Percentiles rank a stretch among this genome's conserved stretches.
These are phyloP conservation scores for Palythoa heliodiscus DNA, from an alignment of 92 coral and sea anemone genomes.

Conservation along the genomic window DNA sequence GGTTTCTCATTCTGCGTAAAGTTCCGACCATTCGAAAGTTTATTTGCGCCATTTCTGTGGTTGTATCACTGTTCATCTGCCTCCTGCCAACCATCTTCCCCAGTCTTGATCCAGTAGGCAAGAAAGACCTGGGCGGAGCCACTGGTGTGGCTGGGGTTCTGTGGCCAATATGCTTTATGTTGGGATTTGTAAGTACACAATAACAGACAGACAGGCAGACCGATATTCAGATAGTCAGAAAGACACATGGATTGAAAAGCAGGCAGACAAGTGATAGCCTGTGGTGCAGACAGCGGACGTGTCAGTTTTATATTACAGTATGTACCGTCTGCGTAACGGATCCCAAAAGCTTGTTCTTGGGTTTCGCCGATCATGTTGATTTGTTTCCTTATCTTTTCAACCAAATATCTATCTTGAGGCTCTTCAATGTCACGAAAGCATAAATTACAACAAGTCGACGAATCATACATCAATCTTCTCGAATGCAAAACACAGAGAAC, in stretches of 20 bases:
- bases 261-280: slow-evolving; percentile 3
- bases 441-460: too few species aligned
- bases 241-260: neutral
- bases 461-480: too few species aligned
- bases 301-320: too few species aligned
- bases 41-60: slow-evolving; percentile 67
- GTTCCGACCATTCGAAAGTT: slow-evolving; percentile 58
- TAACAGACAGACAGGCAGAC: slow-evolving; percentile 46
- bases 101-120: slow-evolving; percentile 54
- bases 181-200: slow-evolving; percentile 84
- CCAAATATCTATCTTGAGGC: too few species aligned
- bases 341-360: too few species aligned
- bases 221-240: slow-evolving; percentile 17
- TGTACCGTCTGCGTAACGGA: too few species aligned
- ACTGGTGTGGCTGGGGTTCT: slow-evolving; percentile 73
- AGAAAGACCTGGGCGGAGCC: slow-evolving; percentile 57
- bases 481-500: too few species aligned
- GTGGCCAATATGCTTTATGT: slow-evolving; percentile 92
- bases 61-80: slow-evolving; percentile 75
- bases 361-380: too few species aligned
- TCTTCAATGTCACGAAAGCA: too few species aligned
- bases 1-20: slow-evolving; percentile 62
- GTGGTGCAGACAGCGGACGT: too few species aligned
- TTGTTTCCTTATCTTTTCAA: too few species aligned
- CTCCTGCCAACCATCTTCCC: slow-evolving; percentile 87